Base-by-base conservation (phyloP, 2,888 invertebrate genomes). In the Rhaphigaster nebulosa region DNA sequence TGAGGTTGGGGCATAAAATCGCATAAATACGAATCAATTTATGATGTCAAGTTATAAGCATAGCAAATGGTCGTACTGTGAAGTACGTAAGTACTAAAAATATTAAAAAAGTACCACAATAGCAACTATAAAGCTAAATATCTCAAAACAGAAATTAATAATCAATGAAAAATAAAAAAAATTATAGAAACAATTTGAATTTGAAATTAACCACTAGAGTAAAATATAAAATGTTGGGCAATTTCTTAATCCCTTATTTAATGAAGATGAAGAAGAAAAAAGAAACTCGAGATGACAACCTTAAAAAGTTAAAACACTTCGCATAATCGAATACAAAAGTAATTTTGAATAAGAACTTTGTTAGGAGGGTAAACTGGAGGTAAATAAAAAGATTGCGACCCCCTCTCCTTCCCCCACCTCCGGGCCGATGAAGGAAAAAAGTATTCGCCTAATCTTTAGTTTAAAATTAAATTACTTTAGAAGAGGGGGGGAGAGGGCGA, bases 301-400 rank as follows among this genome's bases (percentile, higher is more conserved):
- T 84, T 84, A 84, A 84, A n/a, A 84, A 84, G 84, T 84, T 84
- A 50, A 50, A 84, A 23, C n/a, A n/a, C n/a, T 50, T 10, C 45
- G 84, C 45, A 50, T 84, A 84, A 84, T 45, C 45, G 84, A 45
- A 84, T 84, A 84, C 84, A 45, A 84, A 84, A 84, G 84, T 84
- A 84, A 84, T 84, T 84, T 84, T 45, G 45, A 84, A 84, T 84
- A 50, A 84, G 84, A 84, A 84, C 45, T 84, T 84, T 84, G 41
- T 84, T 84, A 45, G 45, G 45, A 13, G 45, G 3, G 45, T 84
- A 84, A 84, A 84, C 45, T 45, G 84, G 45, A 50, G 45, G 45
- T 84, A 84, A 84, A 84, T 84, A 84, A 84, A 50, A 70, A 84
- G 50, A 84, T 45, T 26, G 45, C 45, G 45, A 5, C 41, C 26